Evolutionary conservation across 2,797 vertebrate genomes (phyloP).

Genomic region (Bothrops alternatus): DNA sequence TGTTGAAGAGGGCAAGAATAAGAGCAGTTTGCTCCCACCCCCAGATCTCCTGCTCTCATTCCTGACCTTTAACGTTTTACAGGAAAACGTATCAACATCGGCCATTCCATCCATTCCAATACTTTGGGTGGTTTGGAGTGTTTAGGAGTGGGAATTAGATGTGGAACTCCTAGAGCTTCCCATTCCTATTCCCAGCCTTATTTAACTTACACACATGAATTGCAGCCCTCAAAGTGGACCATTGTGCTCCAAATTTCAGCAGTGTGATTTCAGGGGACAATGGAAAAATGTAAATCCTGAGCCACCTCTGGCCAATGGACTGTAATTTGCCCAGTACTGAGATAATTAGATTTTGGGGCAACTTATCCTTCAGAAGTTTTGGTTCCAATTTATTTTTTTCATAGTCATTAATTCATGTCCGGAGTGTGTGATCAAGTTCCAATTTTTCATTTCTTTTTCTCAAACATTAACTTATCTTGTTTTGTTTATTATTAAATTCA

Average conservation of each 20-base stretch:
- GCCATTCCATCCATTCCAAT: background rate
- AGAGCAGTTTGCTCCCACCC: background rate
- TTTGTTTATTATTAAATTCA: background rate
- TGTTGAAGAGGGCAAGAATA: background rate
- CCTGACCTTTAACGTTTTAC: background rate
- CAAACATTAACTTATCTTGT: background rate
- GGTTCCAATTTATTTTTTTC: background rate
- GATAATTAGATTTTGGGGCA: background rate
- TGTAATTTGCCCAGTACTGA: background rate
- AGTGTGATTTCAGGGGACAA: background rate
- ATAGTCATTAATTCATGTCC: background rate
- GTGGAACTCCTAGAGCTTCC: background rate
- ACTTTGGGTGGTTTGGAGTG: background rate
- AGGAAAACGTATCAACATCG: background rate
- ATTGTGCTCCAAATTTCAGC: background rate
- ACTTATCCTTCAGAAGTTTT: background rate
- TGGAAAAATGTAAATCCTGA: background rate
- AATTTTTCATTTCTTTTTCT: background rate
- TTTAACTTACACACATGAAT: background rate
- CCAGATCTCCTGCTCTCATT: background rate
- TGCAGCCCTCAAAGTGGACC: background rate
- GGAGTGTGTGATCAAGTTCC: background rate
- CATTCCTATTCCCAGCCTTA: background rate
- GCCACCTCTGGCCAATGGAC: background rate
- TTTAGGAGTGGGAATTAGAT: background rate